A percentile compares a stretch with the other conserved stretches of the same genome.
Evolutionary conservation across 2,888 invertebrate species (phyloP).

Genomic region (Metellina segmentata): DNA sequence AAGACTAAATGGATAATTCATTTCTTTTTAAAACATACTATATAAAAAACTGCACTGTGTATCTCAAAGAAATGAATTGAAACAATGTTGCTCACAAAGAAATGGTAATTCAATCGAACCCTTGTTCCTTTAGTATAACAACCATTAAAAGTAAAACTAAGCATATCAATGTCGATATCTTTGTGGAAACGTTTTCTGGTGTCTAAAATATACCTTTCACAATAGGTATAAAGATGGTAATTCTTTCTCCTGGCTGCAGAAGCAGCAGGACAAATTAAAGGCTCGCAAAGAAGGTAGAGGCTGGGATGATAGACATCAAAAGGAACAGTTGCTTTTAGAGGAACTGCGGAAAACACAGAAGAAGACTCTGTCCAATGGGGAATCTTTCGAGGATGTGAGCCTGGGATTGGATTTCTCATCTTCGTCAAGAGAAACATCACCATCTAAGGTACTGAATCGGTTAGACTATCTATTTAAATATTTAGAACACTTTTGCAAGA

Average conservation of each 20-base stretch:
- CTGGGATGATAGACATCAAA: conserved; percentile 81
- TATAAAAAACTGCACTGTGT: too few species aligned
- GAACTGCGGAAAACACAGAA: conserved; percentile 83
- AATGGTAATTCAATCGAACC: too few species aligned
- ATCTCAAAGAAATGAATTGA: too few species aligned
- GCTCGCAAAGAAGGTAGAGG: conserved; percentile 85
- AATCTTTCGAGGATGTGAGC: conserved; percentile 71
- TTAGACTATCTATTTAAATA: too few species aligned
- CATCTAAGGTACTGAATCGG: conserved; percentile 57
- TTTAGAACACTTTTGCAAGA: too few species aligned
- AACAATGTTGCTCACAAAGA: too few species aligned
- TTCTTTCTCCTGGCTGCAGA: conserved; percentile 91
- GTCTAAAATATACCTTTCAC: not conserved
- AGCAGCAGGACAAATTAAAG: conserved; percentile 90
- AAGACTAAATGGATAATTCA: too few species aligned
- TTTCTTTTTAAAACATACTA: too few species aligned
- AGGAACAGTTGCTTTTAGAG: conserved; percentile 76
- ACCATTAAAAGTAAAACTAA: too few species aligned
- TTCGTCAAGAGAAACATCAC: conserved; percentile 75
- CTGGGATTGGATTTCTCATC: conserved; percentile 74
- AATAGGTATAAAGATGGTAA: conserved; percentile 78
- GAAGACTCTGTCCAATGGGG: conserved; percentile 63
- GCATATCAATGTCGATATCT: too few species aligned
- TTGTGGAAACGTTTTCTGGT: not conserved
- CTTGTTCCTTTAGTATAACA: too few species aligned